Conservation (phyloP, 1,140 invertebrate species). For the Monomorium pharaonis region DNA sequence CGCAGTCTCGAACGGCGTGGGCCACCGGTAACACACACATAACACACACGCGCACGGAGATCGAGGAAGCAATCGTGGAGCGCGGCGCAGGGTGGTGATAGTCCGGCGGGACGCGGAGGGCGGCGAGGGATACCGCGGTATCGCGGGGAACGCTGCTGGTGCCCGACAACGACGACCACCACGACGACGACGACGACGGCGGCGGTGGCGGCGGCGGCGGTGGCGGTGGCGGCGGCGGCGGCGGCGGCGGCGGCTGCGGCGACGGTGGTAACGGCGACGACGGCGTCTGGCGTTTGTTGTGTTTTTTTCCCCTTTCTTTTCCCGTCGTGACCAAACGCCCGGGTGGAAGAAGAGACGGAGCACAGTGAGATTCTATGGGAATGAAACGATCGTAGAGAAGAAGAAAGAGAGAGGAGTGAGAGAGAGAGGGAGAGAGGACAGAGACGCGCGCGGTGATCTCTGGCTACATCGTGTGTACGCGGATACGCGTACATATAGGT, state of each 20-base stretch:
- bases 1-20: constrained; percentile 31
- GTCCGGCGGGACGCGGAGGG: constrained; percentile 22
- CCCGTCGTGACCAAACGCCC: constrained; percentile 1
- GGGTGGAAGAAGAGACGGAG: constrained; percentile 43
- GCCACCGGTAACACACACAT: background rate
- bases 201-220: too few species aligned
- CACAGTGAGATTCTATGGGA: constrained; percentile 39
- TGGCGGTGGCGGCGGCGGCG: background rate
- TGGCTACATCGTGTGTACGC: constrained; percentile 23
- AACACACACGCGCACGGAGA: background rate
- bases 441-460: too few species aligned
- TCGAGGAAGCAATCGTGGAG: background rate
- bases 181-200: background rate
- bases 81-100: background rate
- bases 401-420: constrained; percentile 48
- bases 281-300: constrained; percentile 71
- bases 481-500: constrained; percentile 57
- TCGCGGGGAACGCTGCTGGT: constrained; percentile 48
- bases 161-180: constrained; percentile 24
- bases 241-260: background rate
- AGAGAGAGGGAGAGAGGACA: constrained; percentile 50
- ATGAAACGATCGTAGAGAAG: constrained; percentile 56
- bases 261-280: background rate
- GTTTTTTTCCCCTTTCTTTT: too few species aligned
- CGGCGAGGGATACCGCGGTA: constrained; percentile 33